Evolutionary conservation across 2,888 invertebrate genomes (phyloP), one percentile per base, ranked within the genome.

Genomic region (Omphaloscelis lunosa): DNA sequence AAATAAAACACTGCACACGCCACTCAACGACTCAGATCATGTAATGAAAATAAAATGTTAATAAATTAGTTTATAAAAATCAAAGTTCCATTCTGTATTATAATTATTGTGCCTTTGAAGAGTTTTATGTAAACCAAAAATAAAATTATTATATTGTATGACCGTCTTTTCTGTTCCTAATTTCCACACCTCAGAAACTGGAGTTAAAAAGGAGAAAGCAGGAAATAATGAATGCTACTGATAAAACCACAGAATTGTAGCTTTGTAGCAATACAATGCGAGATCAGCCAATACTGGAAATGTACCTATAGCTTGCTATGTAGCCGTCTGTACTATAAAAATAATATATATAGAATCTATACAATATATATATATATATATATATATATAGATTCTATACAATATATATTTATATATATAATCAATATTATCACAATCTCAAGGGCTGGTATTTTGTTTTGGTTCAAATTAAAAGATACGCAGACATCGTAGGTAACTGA

Each of bases 41-140:
- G n/a, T 72, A 72, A 74, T 68, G 15, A 66, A 65, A 58, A 59
- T 75, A 77, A 68, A 70, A 71, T 77, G 48, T 79, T 86, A 75
- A 72, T 27, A 45, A 82, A 77, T 80, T 86, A 80, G 75, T 82
- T 80, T 45, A 58, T 81, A 79, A 77, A 75, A 66, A 77, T 63
- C 74, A 84, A 82, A 83, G 84, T 86, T 86, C 88, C 82, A 84
- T 82, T 85, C 75, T 86, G 82, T 83, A 80, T 82, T 80, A 85
- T 82, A 85, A 84, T 75, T 79, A 86, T 83, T 79, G 89, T 89
- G 88, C 86, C 89, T 89, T 88, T 81, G 70, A 86, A 77, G 71
- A 81, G 84, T 84, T 88, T 73, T 79, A 83, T 88, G 85, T 89
- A 87, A 87, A 89, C 89, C 89, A 89, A 89, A 89, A 88, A 88